Evolutionary conservation across 2,888 invertebrate species (phyloP), one percentile per base, ranked within the genome.

Genomic region (Ptychoptera contaminata): DNA sequence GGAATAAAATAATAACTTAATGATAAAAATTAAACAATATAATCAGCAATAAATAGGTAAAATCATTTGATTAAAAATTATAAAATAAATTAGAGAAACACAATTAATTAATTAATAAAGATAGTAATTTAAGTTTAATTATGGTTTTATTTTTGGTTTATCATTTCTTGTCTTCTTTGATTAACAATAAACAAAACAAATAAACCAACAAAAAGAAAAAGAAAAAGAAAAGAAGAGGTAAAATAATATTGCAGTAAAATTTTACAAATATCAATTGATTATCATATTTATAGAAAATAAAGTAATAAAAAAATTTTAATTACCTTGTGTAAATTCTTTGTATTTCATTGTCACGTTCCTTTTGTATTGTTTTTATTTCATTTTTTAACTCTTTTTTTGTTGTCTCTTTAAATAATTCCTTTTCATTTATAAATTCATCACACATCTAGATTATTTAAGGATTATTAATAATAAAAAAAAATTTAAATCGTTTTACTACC

Each of bases 311-410:
- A 11, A 16, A 10, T 37, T 45, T 37, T 23, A 57, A 58, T 58
- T 56, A 84, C 85, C 83, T 79, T 56, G 82, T 79, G 57, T 85
- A 83, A 1, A 87, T 72, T 60, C 81, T 79, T 50, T 82, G 79
- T 68, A 86, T 76, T 59, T 84, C 80, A 54, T 76, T 75, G 52
- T 86, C 82, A 55, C 80, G 68, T 56, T 82, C 78, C 42, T 71
- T 71, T 54, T 74, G 71, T 37, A 83, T 58, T 8, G 64, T 58
- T n/a, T 73, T 71, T 47, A 82, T 70, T 56, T 79, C 79, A 16
- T 59, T 61, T 46, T 72, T 68, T 61, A 83, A 76, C 54, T 79
- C 73, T 37, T 72, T 67, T 42, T 77, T 74, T 16, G 79, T 72
- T 47, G 72, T 67, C 44, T 71, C 71, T 47, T 72, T 73, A 14